A percentile compares a stretch with the other conserved stretches of the same genome.
These are phyloP conservation scores for Melikaiella ostensackeni DNA, from an alignment of 2,888 invertebrate genomes.

Conservation along the genomic window DNA sequence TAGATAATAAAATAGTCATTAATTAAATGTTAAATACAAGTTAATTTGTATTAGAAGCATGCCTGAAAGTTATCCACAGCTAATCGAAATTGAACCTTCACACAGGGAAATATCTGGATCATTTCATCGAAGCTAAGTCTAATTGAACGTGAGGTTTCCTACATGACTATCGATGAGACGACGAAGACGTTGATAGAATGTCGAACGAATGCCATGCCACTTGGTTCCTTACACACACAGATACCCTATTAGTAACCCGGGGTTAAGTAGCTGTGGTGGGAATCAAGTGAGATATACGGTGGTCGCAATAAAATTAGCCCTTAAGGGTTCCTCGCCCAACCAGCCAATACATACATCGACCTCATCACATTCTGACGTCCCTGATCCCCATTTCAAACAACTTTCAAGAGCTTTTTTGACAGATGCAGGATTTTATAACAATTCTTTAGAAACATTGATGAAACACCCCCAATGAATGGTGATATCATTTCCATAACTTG, in stretches of 20 bases:
- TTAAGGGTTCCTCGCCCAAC: slow-evolving; percentile 58
- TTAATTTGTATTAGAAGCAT: slow-evolving; percentile 18
- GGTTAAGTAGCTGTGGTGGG: slow-evolving; percentile 40
- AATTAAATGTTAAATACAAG: background rate
- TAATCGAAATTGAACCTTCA: background rate
- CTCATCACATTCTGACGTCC: slow-evolving; percentile 56
- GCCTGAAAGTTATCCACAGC: background rate
- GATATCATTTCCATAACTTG: no score
- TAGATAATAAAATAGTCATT: no score
- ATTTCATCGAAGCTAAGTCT: background rate
- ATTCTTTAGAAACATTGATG: background rate
- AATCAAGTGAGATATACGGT: slow-evolving; percentile 58
- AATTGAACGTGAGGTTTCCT: background rate
- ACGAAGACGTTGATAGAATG: slow-evolving; percentile 9
- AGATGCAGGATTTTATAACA: background rate
- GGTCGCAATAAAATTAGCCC: slow-evolving; percentile 64
- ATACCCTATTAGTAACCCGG: slow-evolving; percentile 48
- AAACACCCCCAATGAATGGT: no score
- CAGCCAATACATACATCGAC: slow-evolving; percentile 63
- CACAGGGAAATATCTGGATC: background rate
- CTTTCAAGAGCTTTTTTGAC: background rate
- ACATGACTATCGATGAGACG: background rate
- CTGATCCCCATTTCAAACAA: background rate
- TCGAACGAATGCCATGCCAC: slow-evolving; percentile 8
- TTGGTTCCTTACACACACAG: slow-evolving; percentile 11